Conservation (phyloP, 2,888 invertebrate species). For the Tetragonisca angustula region DNA sequence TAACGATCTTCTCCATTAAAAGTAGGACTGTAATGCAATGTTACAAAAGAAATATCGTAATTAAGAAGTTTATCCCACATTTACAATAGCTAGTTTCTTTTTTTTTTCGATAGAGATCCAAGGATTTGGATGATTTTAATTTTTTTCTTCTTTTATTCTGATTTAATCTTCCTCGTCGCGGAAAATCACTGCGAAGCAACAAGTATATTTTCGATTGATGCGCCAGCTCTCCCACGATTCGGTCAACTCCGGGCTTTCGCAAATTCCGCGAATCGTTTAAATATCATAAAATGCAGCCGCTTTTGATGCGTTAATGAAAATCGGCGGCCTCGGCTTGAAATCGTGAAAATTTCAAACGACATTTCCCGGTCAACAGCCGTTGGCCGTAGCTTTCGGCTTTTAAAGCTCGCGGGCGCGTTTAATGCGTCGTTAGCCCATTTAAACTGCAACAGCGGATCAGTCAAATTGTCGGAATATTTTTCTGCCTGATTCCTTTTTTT, state of each 20-base stretch:
- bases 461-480: background rate
- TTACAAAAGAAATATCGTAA: background rate
- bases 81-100: no score
- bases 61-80: background rate
- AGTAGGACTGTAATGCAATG: background rate
- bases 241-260: background rate
- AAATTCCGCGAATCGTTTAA: background rate
- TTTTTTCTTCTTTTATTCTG: no score
- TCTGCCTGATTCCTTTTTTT: background rate
- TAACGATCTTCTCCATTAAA: background rate
- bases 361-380: background rate
- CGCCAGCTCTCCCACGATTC: background rate
- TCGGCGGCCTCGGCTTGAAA: background rate
- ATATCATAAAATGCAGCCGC: background rate
- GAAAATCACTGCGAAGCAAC: conserved; percentile 21
- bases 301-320: conserved; percentile 17
- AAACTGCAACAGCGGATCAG: background rate
- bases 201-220: conserved; percentile 18
- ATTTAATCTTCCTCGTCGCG: background rate
- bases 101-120: no score
- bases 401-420: background rate
- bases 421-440: background rate
- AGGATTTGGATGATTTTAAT: no score
- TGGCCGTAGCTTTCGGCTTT: background rate
- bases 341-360: background rate